A percentile compares a stretch with the other conserved stretches of the same genome.
Evolutionary conservation across 2,797 vertebrate genomes (phyloP).

Genomic region (Gouania willdenowi): DNA sequence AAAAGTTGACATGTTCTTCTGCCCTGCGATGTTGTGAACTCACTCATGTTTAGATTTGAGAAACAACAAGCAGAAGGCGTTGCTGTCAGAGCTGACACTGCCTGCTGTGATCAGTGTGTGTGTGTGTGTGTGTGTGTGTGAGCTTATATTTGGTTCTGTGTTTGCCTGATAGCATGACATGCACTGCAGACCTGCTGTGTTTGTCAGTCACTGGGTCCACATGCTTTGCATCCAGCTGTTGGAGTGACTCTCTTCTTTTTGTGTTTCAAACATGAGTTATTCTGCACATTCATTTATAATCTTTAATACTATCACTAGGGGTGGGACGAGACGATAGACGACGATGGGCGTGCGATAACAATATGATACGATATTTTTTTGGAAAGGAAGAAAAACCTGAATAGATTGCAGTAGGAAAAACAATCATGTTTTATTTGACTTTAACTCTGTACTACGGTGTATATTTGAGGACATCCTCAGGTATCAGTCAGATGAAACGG

Average conservation of each 20-base stretch:
- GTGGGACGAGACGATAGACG: no score
- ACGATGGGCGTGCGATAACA: no score
- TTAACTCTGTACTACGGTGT: no score
- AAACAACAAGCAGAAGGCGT: constrained; percentile 14
- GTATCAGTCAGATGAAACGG: no score
- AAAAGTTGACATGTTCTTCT: no score
- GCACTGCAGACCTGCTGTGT: constrained; percentile 34
- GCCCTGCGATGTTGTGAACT: no score
- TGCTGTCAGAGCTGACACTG: constrained; percentile 10
- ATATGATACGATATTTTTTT: no score
- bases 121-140: not conserved
- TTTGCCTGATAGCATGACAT: constrained; percentile 31
- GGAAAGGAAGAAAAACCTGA: no score
- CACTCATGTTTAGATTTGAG: constrained; percentile 18
- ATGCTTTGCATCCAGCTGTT: constrained; percentile 9
- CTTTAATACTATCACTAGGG: no score
- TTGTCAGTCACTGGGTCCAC: constrained; percentile 25
- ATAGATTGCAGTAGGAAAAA: no score
- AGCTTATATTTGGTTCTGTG: constrained; percentile 18
- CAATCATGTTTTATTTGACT: no score
- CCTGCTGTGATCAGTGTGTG: constrained; percentile 2
- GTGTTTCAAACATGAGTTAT: constrained; percentile 51
- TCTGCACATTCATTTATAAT: constrained; percentile 42
- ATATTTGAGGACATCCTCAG: no score
- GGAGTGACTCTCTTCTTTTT: constrained; percentile 6